Evolutionary conservation across 53 echinoderm and acorn worm species (phyloP), one percentile per base, ranked within the genome.

Genomic region (Holothuria leucospilota): DNA sequence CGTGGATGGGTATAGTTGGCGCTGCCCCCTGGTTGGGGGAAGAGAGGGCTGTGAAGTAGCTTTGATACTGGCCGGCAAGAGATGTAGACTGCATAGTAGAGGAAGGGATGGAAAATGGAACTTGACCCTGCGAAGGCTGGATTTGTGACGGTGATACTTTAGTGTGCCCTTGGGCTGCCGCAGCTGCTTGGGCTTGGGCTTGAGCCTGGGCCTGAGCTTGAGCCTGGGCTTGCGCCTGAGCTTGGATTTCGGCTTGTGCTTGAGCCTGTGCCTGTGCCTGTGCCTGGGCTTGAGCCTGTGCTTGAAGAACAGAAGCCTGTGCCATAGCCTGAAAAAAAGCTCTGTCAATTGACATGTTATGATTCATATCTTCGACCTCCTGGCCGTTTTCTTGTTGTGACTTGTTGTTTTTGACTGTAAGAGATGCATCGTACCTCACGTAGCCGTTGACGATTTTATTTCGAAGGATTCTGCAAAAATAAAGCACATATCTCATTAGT

Each of bases 391-490:
- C 71, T 23, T 39, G 5, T 0, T 63, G 38, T 12, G 59, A 9
- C 69, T 91, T 91, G 71, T 87, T 91, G 29, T 85, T 88, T 75
- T 90, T 93, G 66, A 85, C 91, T 15, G 96, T 96, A 30, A 96
- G 88, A 18, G 91, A 88, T 16, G 91, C 86, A 27, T 96, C 96
- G 25, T 93, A 91, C 60, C 90, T 59, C 59, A 96, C 96, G 49
- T 86, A 92, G 24, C 96, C 96, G 29, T 96, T 96, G 28, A 91
- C 90, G n/a, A 96, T 96, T 89, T 96, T 96, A 82, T 96, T 96
- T 39, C 96, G 89, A 58, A 96, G 84, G 53, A 96, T 96, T 92
- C 96, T 96, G 83, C 14, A n/a, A 56, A 63, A 5, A 68, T 46
- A 62, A 82, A 60, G 51, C 72, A 18, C 56, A 56, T 1, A 16